Base-by-base conservation (phyloP, 2,888 invertebrate species). In the Chrysolina oricalcia region DNA sequence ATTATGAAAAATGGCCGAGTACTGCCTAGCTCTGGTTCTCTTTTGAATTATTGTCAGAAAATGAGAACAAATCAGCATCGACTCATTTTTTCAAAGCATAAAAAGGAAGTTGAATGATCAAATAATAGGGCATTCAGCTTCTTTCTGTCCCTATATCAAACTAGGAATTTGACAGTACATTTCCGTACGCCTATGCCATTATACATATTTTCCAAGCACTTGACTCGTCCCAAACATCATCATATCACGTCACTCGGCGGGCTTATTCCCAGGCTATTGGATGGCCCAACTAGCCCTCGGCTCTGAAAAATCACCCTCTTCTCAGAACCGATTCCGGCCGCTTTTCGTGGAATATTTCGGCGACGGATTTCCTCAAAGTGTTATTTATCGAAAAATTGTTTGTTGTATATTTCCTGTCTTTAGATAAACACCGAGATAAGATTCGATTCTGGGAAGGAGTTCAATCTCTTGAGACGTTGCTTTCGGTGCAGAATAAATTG, bases 221-320 rank as follows among this genome's bases (percentile, higher is more conserved):
- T 53, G 21, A 53, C 53, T 53, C 11, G 59, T 35, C n/a, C 59
- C 27, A 59, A 59, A 35, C n/a, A 15, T 35, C 11, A 59, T 59
- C 27, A 59, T 21, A 53, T 53, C 53, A 17, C 53, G 53, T 53
- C 53, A 21, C 21, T 53, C 6, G 59, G 23, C 59, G 59, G 35
- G 35, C 59, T 43, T 43, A 73, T 75, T 77, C 79, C 46, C 76
- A 72, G 73, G 67, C 78, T 70, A 35, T 23, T 76, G 81, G 80
- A 79, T 81, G 80, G 80, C 72, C 41, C 19, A 68, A 66, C 63
- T 66, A 67, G 74, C 66, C 73, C 69, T 72, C 62, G 69, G 72
- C 77, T 72, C 74, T 78, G 77, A 78, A 80, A 80, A 78, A 78
- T 76, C 70, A 77, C 78, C 78, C 77, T 77, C 69, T 81, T 81